Evolutionary conservation across 2,888 invertebrate species (phyloP).

Genomic region (Calameuta idolon): DNA sequence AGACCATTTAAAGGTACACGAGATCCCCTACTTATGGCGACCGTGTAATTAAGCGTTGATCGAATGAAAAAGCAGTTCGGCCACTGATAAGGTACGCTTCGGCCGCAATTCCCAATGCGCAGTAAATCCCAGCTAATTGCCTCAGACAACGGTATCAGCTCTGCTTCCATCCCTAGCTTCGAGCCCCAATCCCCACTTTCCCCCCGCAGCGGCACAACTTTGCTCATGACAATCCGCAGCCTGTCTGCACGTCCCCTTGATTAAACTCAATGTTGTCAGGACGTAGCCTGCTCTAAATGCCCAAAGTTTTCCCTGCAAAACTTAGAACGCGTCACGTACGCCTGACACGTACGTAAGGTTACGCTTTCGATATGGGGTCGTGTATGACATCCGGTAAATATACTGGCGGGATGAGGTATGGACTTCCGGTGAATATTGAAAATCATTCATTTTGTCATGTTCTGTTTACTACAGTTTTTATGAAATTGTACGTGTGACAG

Average conservation of each 20-base stretch:
- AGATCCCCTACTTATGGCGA: not conserved
- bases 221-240: constrained; percentile 23
- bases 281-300: constrained; percentile 25
- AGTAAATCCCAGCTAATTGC: constrained; percentile 49
- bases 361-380: not conserved
- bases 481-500: not conserved
- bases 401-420: not conserved
- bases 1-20: not conserved
- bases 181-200: constrained; percentile 20
- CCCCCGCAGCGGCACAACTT: constrained; percentile 23
- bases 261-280: constrained; percentile 37
- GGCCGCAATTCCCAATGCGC: constrained; percentile 21
- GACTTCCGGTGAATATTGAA: not conserved
- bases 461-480: not conserved
- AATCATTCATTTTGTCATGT: not conserved
- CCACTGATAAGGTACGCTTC: constrained; percentile 16
- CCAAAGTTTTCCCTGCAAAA: not conserved
- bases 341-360: not conserved
- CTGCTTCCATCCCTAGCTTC: not conserved
- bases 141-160: constrained; percentile 27
- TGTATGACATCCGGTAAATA: not conserved
- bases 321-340: not conserved
- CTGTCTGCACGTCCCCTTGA: constrained; percentile 40
- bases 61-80: constrained; percentile 23
- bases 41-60: constrained; percentile 25